Conservation (phyloP, 2,797 vertebrate species). For the Kryptolebias ocellatus region DNA sequence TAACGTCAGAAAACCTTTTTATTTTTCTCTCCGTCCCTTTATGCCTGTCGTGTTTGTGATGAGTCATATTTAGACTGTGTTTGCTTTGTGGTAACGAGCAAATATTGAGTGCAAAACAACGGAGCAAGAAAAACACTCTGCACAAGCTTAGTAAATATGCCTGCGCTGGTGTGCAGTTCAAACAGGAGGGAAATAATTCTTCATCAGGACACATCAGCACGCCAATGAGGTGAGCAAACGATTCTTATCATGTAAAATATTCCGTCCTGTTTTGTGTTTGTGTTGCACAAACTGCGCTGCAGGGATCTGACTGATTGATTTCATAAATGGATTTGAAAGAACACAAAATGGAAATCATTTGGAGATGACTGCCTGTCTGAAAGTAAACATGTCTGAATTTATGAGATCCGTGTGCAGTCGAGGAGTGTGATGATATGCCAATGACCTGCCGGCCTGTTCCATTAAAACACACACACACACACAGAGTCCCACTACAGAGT, state of each 20-base stretch:
- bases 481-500: background rate
- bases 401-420: slow-evolving; percentile 24
- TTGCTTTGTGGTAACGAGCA: too few species aligned
- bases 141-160: too few species aligned
- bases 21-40: too few species aligned
- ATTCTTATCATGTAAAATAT: background rate
- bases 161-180: too few species aligned
- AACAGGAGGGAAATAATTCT: background rate
- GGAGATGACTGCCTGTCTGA: slow-evolving; percentile 10
- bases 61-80: too few species aligned
- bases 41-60: too few species aligned
- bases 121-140: too few species aligned
- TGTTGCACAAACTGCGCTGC: slow-evolving; percentile 1
- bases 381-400: slow-evolving; percentile 33
- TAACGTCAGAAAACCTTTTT: too few species aligned
- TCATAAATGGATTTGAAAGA: slow-evolving; percentile 18
- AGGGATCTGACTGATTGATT: slow-evolving; percentile 20
- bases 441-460: slow-evolving; percentile 18
- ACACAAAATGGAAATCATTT: slow-evolving; percentile 33
- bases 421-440: slow-evolving; percentile 26
- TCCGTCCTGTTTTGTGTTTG: slow-evolving; percentile 1
- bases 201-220: background rate
- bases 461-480: background rate
- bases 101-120: too few species aligned
- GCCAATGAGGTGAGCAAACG: background rate